Evolutionary conservation across 2,888 invertebrate genomes (phyloP).

Genomic region (Pandemis corylana): DNA sequence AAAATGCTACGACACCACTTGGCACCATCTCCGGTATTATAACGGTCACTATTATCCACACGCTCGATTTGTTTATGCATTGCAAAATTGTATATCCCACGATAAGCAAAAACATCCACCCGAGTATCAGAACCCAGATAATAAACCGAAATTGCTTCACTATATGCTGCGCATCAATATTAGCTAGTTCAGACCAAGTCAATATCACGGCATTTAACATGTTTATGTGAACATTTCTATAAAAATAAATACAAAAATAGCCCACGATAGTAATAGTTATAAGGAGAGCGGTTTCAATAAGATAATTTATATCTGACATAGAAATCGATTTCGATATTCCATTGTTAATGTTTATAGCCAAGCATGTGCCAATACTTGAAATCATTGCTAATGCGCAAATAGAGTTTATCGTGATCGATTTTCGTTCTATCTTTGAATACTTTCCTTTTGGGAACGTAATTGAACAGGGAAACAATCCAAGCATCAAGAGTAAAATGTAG

Average conservation of each 20-base stretch:
- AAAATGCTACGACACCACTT: slow-evolving; percentile 5
- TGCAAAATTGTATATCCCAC: background rate
- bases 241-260: background rate
- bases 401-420: background rate
- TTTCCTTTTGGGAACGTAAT: slow-evolving; percentile 6
- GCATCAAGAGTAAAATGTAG: slow-evolving; percentile 3
- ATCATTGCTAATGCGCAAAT: background rate
- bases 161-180: background rate
- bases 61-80: background rate
- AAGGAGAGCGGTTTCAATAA: background rate
- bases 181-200: slow-evolving; percentile 7
- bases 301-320: background rate
- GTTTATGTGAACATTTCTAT: background rate
- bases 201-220: background rate
- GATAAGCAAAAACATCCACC: background rate
- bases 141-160: slow-evolving; percentile 4
- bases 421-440: background rate
- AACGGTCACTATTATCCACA: background rate
- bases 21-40: slow-evolving; percentile 10
- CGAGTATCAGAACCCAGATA: background rate
- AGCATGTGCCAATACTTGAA: background rate
- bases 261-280: background rate
- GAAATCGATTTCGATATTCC: background rate
- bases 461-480: slow-evolving; percentile 7
- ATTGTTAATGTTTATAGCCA: background rate